phyloP scores from a whole-genome alignment of 2,888 invertebrate species.

The Acleris emargana region DNA sequence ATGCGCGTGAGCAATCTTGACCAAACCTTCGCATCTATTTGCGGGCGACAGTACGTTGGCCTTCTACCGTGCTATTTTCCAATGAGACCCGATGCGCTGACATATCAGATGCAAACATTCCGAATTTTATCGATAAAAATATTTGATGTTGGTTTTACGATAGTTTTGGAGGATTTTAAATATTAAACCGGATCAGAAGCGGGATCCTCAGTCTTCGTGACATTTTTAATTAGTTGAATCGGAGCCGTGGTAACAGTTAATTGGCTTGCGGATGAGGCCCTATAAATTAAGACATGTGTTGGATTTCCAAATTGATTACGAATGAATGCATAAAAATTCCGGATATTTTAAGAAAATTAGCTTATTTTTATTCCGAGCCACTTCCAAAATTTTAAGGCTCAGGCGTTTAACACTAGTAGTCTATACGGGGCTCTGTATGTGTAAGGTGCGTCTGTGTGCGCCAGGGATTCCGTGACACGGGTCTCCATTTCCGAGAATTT shows the following conservation, averaged over 20 bases:
- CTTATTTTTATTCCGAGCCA: no score
- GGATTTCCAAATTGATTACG: no score
- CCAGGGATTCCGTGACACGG: constrained; percentile 83
- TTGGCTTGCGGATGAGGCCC: background rate
- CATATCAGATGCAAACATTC: constrained; percentile 52
- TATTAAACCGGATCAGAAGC: background rate
- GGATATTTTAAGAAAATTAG: no score
- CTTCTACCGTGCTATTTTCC: constrained; percentile 73
- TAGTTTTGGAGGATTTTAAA: background rate
- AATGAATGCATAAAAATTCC: no score
- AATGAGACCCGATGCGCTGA: constrained; percentile 61
- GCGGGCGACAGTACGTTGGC: constrained; percentile 73
- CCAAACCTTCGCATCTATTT: constrained; percentile 77
- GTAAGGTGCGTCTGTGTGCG: constrained; percentile 57
- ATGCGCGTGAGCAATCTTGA: constrained; percentile 69
- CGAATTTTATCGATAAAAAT: constrained; percentile 22
- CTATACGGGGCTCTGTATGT: constrained; percentile 48
- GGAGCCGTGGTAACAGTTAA: no score
- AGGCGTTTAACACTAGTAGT: constrained; percentile 9
- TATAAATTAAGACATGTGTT: no score
- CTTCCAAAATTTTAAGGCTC: no score
- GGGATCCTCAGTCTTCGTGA: background rate
- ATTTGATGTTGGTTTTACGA: constrained; percentile 1
- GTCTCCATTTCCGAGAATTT: constrained; percentile 82
- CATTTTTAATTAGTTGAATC: no score